phyloP scores from a whole-genome alignment of 2,888 invertebrate species.

The Parasteatoda lunata region DNA sequence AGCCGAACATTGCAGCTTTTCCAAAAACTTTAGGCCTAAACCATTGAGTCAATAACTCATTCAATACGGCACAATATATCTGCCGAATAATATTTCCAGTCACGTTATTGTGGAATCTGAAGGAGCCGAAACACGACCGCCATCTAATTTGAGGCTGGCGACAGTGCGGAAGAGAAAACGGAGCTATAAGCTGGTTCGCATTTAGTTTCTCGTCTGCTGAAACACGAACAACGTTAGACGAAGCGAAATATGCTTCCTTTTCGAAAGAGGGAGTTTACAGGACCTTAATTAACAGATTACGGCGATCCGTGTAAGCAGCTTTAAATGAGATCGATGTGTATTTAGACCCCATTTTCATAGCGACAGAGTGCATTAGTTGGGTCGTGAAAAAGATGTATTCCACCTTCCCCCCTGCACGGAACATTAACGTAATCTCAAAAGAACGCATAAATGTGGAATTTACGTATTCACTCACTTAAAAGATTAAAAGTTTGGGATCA shows the following conservation, averaged over 20 bases:
- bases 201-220: neutral
- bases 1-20: no score
- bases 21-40: no score
- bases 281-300: slow-evolving; percentile 50
- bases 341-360: slow-evolving; percentile 21
- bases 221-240: neutral
- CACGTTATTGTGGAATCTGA: neutral
- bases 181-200: slow-evolving; percentile 11
- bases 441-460: slow-evolving; percentile 3
- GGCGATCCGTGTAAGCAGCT: slow-evolving; percentile 30
- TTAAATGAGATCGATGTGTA: slow-evolving; percentile 40
- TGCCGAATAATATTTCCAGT: no score
- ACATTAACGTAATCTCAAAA: slow-evolving; percentile 30
- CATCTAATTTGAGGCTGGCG: slow-evolving; percentile 27
- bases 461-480: slow-evolving; percentile 12
- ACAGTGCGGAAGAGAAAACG: slow-evolving; percentile 12
- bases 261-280: neutral
- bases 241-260: neutral
- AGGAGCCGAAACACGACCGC: slow-evolving; percentile 6
- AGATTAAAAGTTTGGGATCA: slow-evolving; percentile 5
- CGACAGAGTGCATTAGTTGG: slow-evolving; percentile 18
- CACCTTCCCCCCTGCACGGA: neutral
- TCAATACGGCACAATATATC: no score
- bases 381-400: slow-evolving; percentile 42
- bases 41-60: no score